Evolutionary conservation across 2,113 vertebrate genomes (phyloP).

Genomic region (Camelus dromedarius): DNA sequence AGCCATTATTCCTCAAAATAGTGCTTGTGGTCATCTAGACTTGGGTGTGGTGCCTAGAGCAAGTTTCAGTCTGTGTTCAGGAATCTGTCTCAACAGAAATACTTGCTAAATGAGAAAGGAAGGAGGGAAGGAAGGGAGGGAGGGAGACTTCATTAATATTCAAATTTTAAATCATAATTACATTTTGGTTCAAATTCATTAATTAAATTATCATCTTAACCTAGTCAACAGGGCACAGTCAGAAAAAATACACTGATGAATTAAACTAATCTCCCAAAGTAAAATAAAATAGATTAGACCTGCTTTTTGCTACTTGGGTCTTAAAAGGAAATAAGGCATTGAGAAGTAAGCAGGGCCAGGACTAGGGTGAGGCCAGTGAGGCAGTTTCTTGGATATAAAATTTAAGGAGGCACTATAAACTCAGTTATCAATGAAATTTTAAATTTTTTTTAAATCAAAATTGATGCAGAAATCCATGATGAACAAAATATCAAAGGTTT

Average conservation of each 20-base stretch:
- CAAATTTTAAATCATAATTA: background rate
- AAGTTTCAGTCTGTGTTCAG: background rate
- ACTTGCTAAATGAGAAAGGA: background rate
- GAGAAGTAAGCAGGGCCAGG: background rate
- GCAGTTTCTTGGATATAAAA: background rate
- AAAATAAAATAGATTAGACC: background rate
- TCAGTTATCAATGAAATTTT: background rate
- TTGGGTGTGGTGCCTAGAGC: fast-evolving
- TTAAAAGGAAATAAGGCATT: background rate
- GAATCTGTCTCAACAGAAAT: background rate
- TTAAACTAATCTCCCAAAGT: background rate
- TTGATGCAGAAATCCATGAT: background rate
- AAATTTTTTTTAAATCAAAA: background rate
- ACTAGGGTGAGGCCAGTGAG: fast-evolving
- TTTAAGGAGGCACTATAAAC: background rate
- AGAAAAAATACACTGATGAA: background rate
- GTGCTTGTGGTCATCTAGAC: too few relatives aligned
- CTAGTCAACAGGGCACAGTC: background rate
- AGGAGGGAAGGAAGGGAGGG: fast-evolving
- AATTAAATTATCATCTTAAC: background rate
- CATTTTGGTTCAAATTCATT: background rate
- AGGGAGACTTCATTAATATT: background rate
- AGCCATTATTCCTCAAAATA: fast-evolving
- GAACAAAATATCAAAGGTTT: background rate
- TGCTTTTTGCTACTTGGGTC: background rate